Base-by-base conservation (phyloP, 2,888 invertebrate genomes). In the Ormyrus rosae region DNA sequence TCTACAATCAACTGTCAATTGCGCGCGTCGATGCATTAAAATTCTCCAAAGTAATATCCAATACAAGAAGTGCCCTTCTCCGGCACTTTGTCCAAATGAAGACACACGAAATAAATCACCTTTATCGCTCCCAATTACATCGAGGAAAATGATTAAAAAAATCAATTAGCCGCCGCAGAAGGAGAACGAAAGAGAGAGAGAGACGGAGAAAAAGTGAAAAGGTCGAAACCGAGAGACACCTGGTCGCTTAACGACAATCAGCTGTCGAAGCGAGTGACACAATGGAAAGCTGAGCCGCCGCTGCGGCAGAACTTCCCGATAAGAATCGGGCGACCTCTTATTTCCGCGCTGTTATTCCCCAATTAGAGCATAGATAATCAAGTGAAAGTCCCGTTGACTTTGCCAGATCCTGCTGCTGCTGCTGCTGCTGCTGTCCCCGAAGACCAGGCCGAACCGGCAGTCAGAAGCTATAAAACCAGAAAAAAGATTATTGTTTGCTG, bases 331-430 rank as follows among this genome's bases (percentile, higher is more conserved):
- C 50, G 45, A 68, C 6, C 75, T 75, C 65, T 65, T 65, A 70
- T 70, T 63, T 72, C 50, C 58, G 50, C n/a, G 60, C 64, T 46
- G 53, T 19, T 61, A 5, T 34, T 45, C 46, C n/a, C 80, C 80
- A 76, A 76, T 80, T 80, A 80, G 80, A 80, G 72, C 11, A 45
- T 34, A 51, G 70, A 76, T 76, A 61, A 80, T 80, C 76, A 50
- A 71, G 75, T 80, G 70, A 80, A 80, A 80, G 70, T 80, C 65
- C 58, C 55, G 10, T n/a, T 46, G 65, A 71, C 71, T 75, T 79
- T 13, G 63, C 64, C 61, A 45, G 61, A 67, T 65, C 58, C n/a
- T n/a, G 11, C 63, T 48, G 70, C 34, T 55, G 55, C 19, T 19
- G 19, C 19, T 19, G 19, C 73, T 73, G 9, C 8, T 56, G 45